Evolutionary conservation across 2,797 vertebrate species (phyloP), one percentile per base, ranked within the genome.

Genomic region (Galagoides demidoff): DNA sequence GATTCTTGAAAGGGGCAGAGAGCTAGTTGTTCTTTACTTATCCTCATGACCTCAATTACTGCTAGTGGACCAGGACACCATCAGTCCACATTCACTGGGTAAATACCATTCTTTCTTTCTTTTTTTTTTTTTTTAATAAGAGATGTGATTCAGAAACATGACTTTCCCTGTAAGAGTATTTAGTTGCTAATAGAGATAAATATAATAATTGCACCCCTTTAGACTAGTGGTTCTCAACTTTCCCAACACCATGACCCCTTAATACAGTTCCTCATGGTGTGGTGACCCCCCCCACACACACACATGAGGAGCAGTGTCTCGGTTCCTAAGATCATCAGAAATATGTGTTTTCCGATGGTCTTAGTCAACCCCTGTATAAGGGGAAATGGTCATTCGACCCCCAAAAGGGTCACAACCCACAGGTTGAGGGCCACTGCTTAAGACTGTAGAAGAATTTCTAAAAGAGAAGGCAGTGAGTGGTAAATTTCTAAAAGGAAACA

Each of bases 131-230:
- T 87, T 68, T 63, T 49, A 79, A 70, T 70, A 73, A 77, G 59
- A 91, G 89, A 87, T 76, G 17, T 92, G 10, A 83, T 70, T 94
- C 64, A 85, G 61, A 59, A 90, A 89, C 49, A 59, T 20, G 5
- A 59, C 23, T 70, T 82, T 90, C 25, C 22, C 73, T 89, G 70
- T 73, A 45, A 90, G 87, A 91, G 43, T 57, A 92, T 84, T 66
- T 77, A 61, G 29, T 87, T 89, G 55, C 13, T 43, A 55, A 81
- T 14, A 55, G 34, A 71, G 22, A 95, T 61, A 77, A 85, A 94
- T 52, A 52, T 52, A 52, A 52, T 70, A 90, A 92, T 25, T 34
- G 25, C 16, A 77, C 68, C 11, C 20, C 43, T 88, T 93, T 23
- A 79, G 64, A 79, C 37, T 14, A 52, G 49, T 52, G 49, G 49